These are phyloP conservation scores for Paraplagusia blochii DNA, from an alignment of 2,113 vertebrate species.

Conservation along the genomic window DNA sequence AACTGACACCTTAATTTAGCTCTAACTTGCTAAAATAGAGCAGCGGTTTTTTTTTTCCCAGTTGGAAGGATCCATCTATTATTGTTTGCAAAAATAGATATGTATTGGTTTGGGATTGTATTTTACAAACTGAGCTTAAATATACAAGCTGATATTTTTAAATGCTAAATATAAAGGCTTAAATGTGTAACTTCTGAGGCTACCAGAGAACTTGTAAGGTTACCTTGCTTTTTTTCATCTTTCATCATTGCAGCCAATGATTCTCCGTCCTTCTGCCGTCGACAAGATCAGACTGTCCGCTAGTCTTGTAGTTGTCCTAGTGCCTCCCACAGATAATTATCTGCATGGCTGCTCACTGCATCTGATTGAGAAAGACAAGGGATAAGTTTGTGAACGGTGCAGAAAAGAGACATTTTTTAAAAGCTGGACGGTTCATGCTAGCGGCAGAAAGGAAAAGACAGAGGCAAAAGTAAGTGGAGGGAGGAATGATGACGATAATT, in stretches of 20 bases:
- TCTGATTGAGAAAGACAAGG: slow-evolving; percentile 53
- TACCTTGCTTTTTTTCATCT: not conserved
- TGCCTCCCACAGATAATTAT: slow-evolving; percentile 63
- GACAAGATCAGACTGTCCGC: slow-evolving; percentile 36
- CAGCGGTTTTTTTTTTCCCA: too few relatives aligned
- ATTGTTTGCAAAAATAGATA: too few relatives aligned
- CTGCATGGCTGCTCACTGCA: slow-evolving; percentile 45
- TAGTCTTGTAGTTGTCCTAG: slow-evolving; percentile 46
- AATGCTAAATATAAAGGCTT: not conserved
- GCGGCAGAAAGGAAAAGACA: slow-evolving; percentile 22
- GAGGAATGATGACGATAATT: slow-evolving; percentile 68
- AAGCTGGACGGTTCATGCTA: slow-evolving; percentile 2
- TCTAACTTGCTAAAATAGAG: too few relatives aligned
- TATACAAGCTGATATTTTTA: too few relatives aligned
- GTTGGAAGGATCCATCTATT: too few relatives aligned
- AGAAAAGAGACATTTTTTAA: too few relatives aligned
- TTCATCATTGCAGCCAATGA: slow-evolving; percentile 29
- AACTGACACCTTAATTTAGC: too few relatives aligned
- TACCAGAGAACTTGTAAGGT: not conserved
- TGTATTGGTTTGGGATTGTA: too few relatives aligned
- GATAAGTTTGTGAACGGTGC: slow-evolving; percentile 53
- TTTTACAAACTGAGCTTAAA: too few relatives aligned
- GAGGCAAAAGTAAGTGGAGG: slow-evolving; percentile 50
- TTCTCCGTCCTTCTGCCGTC: slow-evolving; percentile 42
- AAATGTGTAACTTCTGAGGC: slow-evolving; percentile 1